Base-by-base conservation (phyloP, 1,140 invertebrate species). In the Pinna nobilis region DNA sequence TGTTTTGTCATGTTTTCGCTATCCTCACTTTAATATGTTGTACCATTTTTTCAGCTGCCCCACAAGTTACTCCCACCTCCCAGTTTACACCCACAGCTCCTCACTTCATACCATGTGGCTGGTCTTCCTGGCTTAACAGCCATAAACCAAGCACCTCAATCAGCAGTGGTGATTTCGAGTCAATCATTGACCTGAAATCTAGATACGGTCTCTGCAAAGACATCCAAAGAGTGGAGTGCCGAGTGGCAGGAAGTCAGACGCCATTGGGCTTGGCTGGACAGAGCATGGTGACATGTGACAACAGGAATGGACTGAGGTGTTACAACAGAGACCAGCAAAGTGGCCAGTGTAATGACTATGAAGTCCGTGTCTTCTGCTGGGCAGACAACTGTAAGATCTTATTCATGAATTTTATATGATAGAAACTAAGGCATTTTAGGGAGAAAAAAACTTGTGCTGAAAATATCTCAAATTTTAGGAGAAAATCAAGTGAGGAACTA, bases 191-290 rank as follows among this genome's bases (percentile, higher is more conserved):
- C 9, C 70, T 89, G 23, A 81, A 84, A 30, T 55, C 44, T 13
- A 78, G 76, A 11, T 86, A 84, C 59, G 79, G 80, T 3, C 83
- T 89, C 18, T 94, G 93, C 82, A 81, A 72, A n/a, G 88, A 92
- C 73, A 95, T 96, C 91, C 89, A 87, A 1, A 91, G 93, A 51
- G 94, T 96, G 57, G 91, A 93, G 86, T 96, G 95, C 79, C 90
- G 94, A 33, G 93, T 93, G 0, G 91, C 93, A 2, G 88, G 89
- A 0, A 91, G 90, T 1, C 92, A 94, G 64, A 88, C 91, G 50
- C 87, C 90, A 3, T 87, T 92, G 0, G 94, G 94, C 81, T 91
- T 92, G 69, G 93, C 93, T 18, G 93, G 93, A 1, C 84, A 89
- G 69, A 70, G 78, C 25, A 74, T 53, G n/a, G 78, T 89, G 5